Evolutionary conservation across 2,797 vertebrate genomes (phyloP).

Genomic region (Halcyon leucocephala): DNA sequence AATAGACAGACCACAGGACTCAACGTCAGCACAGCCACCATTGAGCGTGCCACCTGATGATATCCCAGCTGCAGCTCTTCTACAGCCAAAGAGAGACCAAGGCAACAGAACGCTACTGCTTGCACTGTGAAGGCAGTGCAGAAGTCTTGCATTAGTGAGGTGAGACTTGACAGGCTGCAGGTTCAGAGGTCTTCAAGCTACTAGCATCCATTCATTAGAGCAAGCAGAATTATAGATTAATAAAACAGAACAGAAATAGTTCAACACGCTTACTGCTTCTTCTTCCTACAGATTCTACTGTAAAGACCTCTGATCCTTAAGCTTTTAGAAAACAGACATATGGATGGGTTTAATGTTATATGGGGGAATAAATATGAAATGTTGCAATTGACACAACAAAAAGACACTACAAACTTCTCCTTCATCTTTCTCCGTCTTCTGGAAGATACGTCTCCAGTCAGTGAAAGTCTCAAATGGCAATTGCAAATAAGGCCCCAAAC

Average conservation of each 20-base stretch:
- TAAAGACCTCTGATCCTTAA: neutral
- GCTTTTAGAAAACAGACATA: neutral
- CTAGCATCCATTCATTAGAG: neutral
- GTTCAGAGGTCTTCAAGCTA: neutral
- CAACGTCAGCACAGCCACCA: accelerated
- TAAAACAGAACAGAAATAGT: neutral
- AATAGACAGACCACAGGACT: neutral
- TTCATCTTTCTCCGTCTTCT: neutral
- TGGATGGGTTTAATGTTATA: neutral
- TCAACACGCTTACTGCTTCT: neutral
- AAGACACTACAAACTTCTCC: neutral
- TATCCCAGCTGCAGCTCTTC: neutral
- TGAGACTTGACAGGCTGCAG: neutral
- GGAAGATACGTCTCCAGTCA: neutral
- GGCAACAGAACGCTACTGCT: neutral
- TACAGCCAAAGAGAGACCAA: neutral
- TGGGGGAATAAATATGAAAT: neutral
- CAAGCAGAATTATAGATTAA: neutral
- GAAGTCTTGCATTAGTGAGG: accelerated
- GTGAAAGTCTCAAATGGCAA: neutral
- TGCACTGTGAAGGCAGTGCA: neutral
- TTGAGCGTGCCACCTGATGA: neutral
- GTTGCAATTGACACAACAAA: neutral
- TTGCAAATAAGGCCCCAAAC: neutral
- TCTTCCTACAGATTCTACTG: neutral